phyloP scores from a whole-genome alignment of 1,140 invertebrate species.

The Sitodiplosis mosellana region DNA sequence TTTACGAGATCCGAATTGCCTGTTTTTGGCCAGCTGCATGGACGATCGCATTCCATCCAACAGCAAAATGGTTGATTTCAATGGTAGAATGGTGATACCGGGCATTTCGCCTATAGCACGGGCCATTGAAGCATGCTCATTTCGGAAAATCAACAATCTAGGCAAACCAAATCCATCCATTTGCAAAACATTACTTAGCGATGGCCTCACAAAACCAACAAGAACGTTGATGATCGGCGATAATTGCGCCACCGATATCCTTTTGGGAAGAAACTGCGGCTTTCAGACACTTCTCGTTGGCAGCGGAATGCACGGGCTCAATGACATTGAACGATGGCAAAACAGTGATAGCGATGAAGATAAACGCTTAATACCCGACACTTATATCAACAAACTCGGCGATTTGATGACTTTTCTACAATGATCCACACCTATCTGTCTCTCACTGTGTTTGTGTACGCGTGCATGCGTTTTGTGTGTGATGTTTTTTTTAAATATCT shows the following conservation, averaged over 20 bases:
- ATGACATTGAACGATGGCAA: slow-evolving; percentile 43
- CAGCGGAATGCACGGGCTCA: slow-evolving; percentile 53
- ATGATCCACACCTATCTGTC: too few relatives aligned
- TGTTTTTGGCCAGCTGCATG: slow-evolving; percentile 86
- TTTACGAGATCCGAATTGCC: slow-evolving; percentile 47
- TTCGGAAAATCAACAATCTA: slow-evolving; percentile 60
- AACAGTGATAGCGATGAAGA: slow-evolving; percentile 33
- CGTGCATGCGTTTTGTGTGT: too few relatives aligned
- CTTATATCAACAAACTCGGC: slow-evolving; percentile 48
- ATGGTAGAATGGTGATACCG: slow-evolving; percentile 29
- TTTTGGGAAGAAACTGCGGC: slow-evolving; percentile 63
- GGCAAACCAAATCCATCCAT: slow-evolving; percentile 51
- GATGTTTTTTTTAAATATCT: too few relatives aligned
- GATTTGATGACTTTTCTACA: slow-evolving; percentile 32
- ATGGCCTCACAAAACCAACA: slow-evolving; percentile 48
- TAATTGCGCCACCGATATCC: slow-evolving; percentile 75
- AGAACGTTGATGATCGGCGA: slow-evolving; percentile 68
- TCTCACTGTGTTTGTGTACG: too few relatives aligned
- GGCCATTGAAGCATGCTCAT: slow-evolving; percentile 62
- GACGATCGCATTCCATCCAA: slow-evolving; percentile 61
- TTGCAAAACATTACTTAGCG: slow-evolving; percentile 13
- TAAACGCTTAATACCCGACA: slow-evolving; percentile 51
- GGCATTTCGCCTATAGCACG: slow-evolving; percentile 7
- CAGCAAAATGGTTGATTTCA: slow-evolving; percentile 41
- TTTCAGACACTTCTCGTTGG: slow-evolving; percentile 71